Evolutionary conservation across 1,140 invertebrate species (phyloP).

Genomic region (Dryas iulia): DNA sequence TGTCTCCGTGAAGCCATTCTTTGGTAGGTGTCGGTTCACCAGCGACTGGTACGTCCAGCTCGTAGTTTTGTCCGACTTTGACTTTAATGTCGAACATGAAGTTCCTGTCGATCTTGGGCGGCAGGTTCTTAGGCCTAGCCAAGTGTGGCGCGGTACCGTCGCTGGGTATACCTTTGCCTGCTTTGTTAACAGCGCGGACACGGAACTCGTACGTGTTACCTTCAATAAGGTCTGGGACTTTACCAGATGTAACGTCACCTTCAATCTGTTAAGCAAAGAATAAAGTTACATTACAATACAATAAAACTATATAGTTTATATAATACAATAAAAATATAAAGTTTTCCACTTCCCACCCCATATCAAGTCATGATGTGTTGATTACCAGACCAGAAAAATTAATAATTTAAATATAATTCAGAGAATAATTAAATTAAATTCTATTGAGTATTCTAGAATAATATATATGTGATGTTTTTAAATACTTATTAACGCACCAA

Average conservation of each 20-base stretch:
- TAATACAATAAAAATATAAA: no score
- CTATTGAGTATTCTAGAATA: no score
- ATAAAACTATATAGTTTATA: no score
- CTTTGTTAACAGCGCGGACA: conserved; percentile 96
- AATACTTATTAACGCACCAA: no score
- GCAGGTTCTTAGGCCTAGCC: conserved; percentile 93
- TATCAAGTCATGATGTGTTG: no score
- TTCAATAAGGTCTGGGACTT: conserved; percentile 93
- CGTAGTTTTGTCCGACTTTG: conserved; percentile 94
- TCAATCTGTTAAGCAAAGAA: conserved; percentile 77
- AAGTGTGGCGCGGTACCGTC: conserved; percentile 93
- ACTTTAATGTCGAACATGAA: conserved; percentile 96
- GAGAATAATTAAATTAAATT: no score
- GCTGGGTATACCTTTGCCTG: conserved; percentile 94
- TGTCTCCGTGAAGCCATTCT: conserved; percentile 94
- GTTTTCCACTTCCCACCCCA: no score
- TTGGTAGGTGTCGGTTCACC: conserved; percentile 97
- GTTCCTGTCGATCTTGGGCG: conserved; percentile 96
- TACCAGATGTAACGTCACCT: conserved; percentile 90
- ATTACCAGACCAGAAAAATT: no score
- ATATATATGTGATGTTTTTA: no score
- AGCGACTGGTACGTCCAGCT: conserved; percentile 95
- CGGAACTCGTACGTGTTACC: conserved; percentile 97
- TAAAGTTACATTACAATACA: no score
- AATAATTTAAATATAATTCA: no score